phyloP scores from a whole-genome alignment of 2,888 invertebrate genomes.

The Chrysopilus asiliformis region DNA sequence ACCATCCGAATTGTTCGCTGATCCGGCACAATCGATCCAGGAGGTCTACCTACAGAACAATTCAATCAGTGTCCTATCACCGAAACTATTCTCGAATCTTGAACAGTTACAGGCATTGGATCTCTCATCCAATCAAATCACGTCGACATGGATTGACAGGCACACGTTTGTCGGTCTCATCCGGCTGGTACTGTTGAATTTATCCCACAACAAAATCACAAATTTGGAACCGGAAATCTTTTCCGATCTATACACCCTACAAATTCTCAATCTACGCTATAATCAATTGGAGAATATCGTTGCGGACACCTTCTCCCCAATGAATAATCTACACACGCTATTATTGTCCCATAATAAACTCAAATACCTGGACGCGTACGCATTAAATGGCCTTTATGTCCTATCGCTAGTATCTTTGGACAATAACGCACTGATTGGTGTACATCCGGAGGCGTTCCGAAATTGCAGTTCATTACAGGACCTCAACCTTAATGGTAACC shows the following conservation, averaged over 20 bases:
- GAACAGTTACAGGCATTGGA: constrained; percentile 70
- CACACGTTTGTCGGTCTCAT: constrained; percentile 79
- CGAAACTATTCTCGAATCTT: constrained; percentile 73
- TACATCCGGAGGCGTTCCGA: constrained; percentile 77
- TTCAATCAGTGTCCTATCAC: constrained; percentile 73
- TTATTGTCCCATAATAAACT: constrained; percentile 77
- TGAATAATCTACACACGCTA: constrained; percentile 84
- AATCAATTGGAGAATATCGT: constrained; percentile 73
- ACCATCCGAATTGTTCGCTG: constrained; percentile 72
- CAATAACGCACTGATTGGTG: constrained; percentile 68
- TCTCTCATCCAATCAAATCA: constrained; percentile 72
- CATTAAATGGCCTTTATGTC: constrained; percentile 77
- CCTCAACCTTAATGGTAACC: constrained; percentile 78
- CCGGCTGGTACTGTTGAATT: constrained; percentile 71
- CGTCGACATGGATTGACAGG: constrained; percentile 74
- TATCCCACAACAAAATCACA: constrained; percentile 72
- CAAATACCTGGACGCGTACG: constrained; percentile 70
- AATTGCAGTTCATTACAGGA: constrained; percentile 86
- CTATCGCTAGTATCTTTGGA: constrained; percentile 73
- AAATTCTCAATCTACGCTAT: constrained; percentile 72
- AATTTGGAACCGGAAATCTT: constrained; percentile 73
- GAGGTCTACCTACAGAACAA: constrained; percentile 87
- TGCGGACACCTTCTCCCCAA: constrained; percentile 76
- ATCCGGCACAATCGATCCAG: constrained; percentile 63
- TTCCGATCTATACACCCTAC: constrained; percentile 70